Base-by-base conservation (phyloP, 2,113 vertebrate species). In the Corythornis vintsioides region DNA sequence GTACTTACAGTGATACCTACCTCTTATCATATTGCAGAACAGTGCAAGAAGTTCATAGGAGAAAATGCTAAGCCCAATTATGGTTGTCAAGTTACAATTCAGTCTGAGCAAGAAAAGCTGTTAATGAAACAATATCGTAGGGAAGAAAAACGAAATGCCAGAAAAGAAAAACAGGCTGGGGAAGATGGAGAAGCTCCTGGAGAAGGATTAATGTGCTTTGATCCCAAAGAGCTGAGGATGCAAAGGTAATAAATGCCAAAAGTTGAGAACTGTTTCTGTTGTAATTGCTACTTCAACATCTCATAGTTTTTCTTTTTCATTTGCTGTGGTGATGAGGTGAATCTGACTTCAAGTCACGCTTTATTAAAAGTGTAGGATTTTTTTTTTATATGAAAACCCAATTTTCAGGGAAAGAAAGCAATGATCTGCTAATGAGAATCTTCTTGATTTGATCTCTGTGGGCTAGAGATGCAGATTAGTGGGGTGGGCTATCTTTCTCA, bases 51-150 rank as follows among this genome's bases (percentile, higher is more conserved):
- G 95, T 94, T 95, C 83, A 84, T 96, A 50, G 97, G 97, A 20
- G 99, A 99, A 89, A 98, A 96, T 87, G 17, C 92, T 73, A 98
- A 98, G 88, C 99, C 99, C 28, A 97, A 96, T 94, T 99, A 98
- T 50, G 98, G 98, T 42, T 99, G 99, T 96, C 99, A 99, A 98
- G 99, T 99, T 92, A 99, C 98, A 95, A 98, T 99, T 97, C 99
- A 99, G 18, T 99, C 99, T 65, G 99, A 99, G 97, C 98, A 99
- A 97, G 99, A 99, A 97, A 99, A 97, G 71, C 98, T 98, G 95
- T 97, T 99, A 98, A 97, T 99, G 97, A 99, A 99, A 96, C 97
- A 98, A 3, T 98, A 97, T 96, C 99, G 99, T 59, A 98, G 98
- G 55, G 99, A 99, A 96, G 99, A 99, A 97, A 99, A 99, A 96